phyloP scores from a whole-genome alignment of 2,113 vertebrate species.

The Heterotilapia buettikoferi region DNA sequence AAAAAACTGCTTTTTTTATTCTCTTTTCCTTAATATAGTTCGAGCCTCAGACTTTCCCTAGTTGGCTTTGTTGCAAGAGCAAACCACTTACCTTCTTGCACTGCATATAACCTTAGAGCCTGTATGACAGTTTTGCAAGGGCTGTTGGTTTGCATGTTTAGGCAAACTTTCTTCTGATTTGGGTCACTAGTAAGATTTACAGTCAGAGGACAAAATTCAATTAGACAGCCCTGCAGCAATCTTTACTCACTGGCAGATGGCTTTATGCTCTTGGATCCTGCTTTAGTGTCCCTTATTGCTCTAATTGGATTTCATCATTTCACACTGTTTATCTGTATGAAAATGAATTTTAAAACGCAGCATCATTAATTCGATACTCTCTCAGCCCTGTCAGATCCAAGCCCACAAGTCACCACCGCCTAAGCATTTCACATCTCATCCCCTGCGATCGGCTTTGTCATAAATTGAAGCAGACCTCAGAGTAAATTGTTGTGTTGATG shows the following conservation, averaged over 20 bases:
- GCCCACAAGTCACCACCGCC: constrained; percentile 47
- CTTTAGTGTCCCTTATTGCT: constrained; percentile 40
- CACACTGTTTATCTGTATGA: constrained; percentile 37
- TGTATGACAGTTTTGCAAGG: constrained; percentile 49
- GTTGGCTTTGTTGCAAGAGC: constrained; percentile 22
- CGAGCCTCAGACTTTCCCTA: not conserved
- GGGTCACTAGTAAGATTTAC: constrained; percentile 52
- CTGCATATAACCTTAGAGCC: constrained; percentile 22
- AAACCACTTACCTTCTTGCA: constrained; percentile 35
- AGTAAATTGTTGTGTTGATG: constrained; percentile 35
- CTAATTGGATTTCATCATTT: constrained; percentile 58
- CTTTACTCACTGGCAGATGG: constrained; percentile 54
- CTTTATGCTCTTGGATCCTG: constrained; percentile 44
- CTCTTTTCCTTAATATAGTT: not conserved
- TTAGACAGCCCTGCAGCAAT: constrained; percentile 58
- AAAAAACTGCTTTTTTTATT: not conserved
- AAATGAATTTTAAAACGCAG: constrained; percentile 27
- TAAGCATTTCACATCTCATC: constrained; percentile 42
- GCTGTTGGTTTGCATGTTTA: constrained; percentile 26
- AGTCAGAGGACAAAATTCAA: constrained; percentile 54
- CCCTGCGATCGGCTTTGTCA: constrained; percentile 23
- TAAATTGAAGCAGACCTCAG: constrained; percentile 40
- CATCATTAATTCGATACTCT: constrained; percentile 55
- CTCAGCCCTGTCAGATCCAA: constrained; percentile 41
- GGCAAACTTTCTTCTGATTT: constrained; percentile 55